Base-by-base conservation (phyloP, 2,888 invertebrate genomes). In the Lysandra coridon region DNA sequence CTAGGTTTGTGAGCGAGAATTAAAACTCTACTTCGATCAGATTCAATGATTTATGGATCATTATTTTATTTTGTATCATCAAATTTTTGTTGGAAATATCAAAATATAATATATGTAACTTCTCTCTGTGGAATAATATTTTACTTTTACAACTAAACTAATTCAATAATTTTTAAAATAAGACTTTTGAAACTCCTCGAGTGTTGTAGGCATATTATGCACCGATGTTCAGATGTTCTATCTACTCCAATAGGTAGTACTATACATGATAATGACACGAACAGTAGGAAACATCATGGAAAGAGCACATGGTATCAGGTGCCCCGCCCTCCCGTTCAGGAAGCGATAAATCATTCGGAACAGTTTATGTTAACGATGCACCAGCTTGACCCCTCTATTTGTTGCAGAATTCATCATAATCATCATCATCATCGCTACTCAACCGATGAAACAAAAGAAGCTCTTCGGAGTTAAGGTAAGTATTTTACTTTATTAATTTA, bases 261-360 rank as follows among this genome's bases (percentile, higher is more conserved):
- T 12, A 6, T 6, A 49, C 49, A 49, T 10, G 10, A 49, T 49
- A 49, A 33, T 37, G 12, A 69, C 17, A 37, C 2, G 33, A 37
- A 17, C 14, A 69, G 33, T 14, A 4, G 33, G 69, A 69, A 33
- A 37, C 33, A 44, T 75, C 75, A n/a, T 81, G 83, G 83, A 79
- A 81, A 82, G 82, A 83, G 82, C 79, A 75, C 57, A 76, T 76
- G 57, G 82, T 82, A 88, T 89, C 89, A 89, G 89, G 87, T 88
- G 86, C 86, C 88, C 84, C 87, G 85, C 86, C 85, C 87, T 85
- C 85, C 83, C 85, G 81, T 87, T 88, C 89, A 90, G 92, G 93
- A 93, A 93, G 91, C 90, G 89, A 89, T 93, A 93, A 93, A 94
- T 93, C 92, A 92, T 85, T 85, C 84, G 75, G 69, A 69, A 69